Percentiles rank a stretch among this genome's conserved stretches.
These are phyloP conservation scores for Mellivora capensis DNA, from an alignment of 2,113 vertebrate genomes.

Conservation along the genomic window DNA sequence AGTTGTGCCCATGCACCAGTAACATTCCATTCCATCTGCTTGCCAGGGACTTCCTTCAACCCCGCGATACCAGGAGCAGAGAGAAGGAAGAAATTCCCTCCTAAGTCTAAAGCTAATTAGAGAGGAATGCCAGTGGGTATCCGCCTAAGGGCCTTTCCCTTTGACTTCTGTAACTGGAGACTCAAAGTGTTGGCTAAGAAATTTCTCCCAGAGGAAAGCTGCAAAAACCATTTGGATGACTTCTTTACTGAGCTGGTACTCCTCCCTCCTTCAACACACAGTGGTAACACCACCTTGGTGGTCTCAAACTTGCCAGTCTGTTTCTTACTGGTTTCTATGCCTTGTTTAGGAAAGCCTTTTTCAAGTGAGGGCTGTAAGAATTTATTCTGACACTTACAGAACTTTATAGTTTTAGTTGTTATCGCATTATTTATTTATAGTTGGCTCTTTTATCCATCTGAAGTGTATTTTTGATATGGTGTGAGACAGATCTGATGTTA, in stretches of 20 bases:
- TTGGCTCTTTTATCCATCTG: neutral
- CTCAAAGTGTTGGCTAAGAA: neutral
- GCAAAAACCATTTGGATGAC: neutral
- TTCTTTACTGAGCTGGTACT: neutral
- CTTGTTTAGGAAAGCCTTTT: neutral
- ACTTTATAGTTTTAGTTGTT: neutral
- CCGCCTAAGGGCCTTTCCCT: neutral
- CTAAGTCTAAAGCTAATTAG: neutral
- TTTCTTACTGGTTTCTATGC: neutral
- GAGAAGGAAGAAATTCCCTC: neutral
- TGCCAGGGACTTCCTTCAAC: neutral
- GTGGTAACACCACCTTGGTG: neutral
- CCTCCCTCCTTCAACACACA: neutral
- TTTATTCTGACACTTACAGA: neutral
- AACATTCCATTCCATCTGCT: neutral
- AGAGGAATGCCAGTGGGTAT: neutral
- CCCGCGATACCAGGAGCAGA: neutral
- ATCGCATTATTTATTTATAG: neutral
- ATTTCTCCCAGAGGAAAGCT: conserved; percentile 6
- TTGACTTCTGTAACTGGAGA: neutral
- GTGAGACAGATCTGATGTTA: neutral
- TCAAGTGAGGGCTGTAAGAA: neutral
- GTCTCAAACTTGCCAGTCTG: neutral
- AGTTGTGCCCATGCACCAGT: neutral
- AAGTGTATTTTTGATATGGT: neutral